phyloP scores from a whole-genome alignment of 2,797 vertebrate genomes.

The Danio albolineatus region DNA sequence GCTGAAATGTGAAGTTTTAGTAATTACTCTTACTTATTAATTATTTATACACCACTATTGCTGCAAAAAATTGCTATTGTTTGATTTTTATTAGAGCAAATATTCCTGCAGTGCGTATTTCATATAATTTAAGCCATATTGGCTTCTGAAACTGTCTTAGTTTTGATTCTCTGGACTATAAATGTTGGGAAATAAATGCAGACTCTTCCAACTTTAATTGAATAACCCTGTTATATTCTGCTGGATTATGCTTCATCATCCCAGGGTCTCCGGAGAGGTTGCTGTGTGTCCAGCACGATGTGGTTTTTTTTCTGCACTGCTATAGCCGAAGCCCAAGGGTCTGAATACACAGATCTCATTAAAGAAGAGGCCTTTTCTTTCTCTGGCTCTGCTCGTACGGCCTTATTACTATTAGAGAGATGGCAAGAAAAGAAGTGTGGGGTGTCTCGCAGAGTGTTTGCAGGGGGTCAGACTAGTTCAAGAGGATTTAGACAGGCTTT shows the following conservation, averaged over 20 bases:
- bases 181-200: background rate
- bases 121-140: background rate
- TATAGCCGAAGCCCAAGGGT: constrained; percentile 60
- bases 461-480: constrained; percentile 66
- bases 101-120: background rate
- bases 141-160: background rate
- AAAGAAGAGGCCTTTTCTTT: constrained; percentile 60
- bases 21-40: background rate
- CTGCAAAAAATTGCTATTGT: background rate
- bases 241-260: constrained; percentile 42
- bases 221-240: constrained; percentile 35
- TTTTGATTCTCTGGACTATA: background rate
- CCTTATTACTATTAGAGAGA: constrained; percentile 30
- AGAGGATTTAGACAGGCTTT: constrained; percentile 68
- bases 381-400: constrained; percentile 14
- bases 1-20: background rate
- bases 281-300: constrained; percentile 50
- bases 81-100: background rate
- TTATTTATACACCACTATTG: background rate
- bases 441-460: constrained; percentile 15
- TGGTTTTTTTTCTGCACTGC: constrained; percentile 68
- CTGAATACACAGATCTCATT: constrained; percentile 74
- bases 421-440: constrained; percentile 7
- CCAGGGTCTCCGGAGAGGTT: constrained; percentile 41
- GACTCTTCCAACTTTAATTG: constrained; percentile 22